A percentile compares a stretch with the other conserved stretches of the same genome.
Conservation (phyloP, 2,797 vertebrate species). For the Lepus townsendii region DNA sequence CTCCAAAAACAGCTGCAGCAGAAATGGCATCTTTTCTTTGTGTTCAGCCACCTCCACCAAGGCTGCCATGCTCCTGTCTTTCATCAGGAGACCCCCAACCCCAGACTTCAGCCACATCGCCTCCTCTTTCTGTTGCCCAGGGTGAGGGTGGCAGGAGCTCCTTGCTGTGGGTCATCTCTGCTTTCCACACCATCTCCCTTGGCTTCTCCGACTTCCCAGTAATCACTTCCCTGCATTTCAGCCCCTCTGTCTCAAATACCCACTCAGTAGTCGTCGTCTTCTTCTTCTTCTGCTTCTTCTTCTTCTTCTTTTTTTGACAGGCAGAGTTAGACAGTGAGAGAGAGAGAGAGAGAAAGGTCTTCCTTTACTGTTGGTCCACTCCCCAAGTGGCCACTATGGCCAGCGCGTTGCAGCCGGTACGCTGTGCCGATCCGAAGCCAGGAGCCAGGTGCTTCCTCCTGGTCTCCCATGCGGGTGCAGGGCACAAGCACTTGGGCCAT, state of each 20-base stretch:
- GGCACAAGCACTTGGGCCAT: no score
- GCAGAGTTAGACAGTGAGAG: no score
- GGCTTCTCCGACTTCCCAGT: neutral
- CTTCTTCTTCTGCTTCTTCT: no score
- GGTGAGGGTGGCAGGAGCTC: neutral
- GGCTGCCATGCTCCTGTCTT: rapidly evolving
- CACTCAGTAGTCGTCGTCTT: no score
- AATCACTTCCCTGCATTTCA: neutral
- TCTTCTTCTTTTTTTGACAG: no score
- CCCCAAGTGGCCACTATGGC: no score
- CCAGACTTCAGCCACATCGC: neutral
- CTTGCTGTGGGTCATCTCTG: neutral
- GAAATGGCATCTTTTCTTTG: neutral
- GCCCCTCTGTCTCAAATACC: neutral
- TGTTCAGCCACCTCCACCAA: neutral
- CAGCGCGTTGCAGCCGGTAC: no score
- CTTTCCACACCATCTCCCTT: neutral
- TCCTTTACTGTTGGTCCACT: no score
- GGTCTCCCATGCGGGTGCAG: no score
- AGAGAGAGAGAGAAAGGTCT: no score
- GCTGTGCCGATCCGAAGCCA: no score
- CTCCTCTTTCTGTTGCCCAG: neutral
- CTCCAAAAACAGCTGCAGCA: neutral
- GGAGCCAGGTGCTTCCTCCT: no score
- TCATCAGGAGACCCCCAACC: neutral